Evolutionary conservation across 2,113 vertebrate species (phyloP).

Genomic region (Vireo altiloquus): DNA sequence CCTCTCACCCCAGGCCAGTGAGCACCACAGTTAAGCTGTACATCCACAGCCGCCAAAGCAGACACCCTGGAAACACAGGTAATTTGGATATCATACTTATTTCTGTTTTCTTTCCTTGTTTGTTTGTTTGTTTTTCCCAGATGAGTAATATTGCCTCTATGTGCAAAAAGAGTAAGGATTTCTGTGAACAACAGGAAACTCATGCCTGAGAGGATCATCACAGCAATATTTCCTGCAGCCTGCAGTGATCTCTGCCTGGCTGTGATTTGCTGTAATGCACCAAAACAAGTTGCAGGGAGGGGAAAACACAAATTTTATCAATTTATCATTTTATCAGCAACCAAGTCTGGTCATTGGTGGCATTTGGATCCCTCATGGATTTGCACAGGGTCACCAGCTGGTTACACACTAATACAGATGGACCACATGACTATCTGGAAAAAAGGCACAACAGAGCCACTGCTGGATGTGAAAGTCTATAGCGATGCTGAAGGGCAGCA

Average conservation of each 20-base stretch:
- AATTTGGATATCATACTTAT: background rate
- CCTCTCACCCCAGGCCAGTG: background rate
- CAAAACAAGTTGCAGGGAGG: background rate
- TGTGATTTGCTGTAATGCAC: background rate
- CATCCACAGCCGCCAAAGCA: background rate
- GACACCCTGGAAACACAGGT: background rate
- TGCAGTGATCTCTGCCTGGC: background rate
- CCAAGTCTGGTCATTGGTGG: background rate
- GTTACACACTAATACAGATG: background rate
- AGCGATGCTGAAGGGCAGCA: background rate
- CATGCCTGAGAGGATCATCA: background rate
- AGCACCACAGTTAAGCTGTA: background rate
- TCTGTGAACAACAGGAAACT: background rate
- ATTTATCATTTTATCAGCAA: no score
- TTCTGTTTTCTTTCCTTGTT: background rate
- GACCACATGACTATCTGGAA: background rate
- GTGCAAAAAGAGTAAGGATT: background rate
- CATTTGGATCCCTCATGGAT: background rate
- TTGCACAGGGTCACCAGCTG: background rate
- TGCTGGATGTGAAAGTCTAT: conserved; percentile 1
- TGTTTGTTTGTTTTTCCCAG: background rate
- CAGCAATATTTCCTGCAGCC: background rate
- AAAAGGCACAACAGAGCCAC: background rate
- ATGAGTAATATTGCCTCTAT: background rate
- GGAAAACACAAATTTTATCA: background rate